phyloP scores from a whole-genome alignment of 1,140 invertebrate species.

The Matsumurasca onukii region DNA sequence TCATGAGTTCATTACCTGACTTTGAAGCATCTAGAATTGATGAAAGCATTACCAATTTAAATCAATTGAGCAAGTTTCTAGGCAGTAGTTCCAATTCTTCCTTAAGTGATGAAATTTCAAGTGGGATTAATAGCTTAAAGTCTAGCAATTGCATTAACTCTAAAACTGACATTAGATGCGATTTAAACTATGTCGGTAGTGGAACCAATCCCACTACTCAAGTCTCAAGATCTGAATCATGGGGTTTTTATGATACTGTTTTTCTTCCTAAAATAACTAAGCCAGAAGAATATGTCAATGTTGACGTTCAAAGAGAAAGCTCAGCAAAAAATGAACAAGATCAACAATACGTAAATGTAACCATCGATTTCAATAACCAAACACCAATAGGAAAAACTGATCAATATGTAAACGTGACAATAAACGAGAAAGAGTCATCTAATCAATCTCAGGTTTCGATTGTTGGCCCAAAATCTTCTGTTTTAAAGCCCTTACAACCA shows the following conservation, averaged over 20 bases:
- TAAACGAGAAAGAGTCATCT: background rate
- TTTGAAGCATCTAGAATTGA: conserved; percentile 43
- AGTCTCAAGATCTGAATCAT: conserved; percentile 54
- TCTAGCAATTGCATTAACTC: too few species aligned
- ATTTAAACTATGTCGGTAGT: too few species aligned
- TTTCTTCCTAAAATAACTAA: conserved; percentile 39
- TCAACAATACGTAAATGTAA: conserved; percentile 42
- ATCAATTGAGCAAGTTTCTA: conserved; percentile 39
- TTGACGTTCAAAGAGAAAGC: conserved; percentile 29
- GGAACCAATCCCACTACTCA: too few species aligned
- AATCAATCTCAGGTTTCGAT: background rate
- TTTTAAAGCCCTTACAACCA: conserved; percentile 14
- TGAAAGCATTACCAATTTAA: conserved; percentile 36
- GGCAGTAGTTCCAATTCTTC: conserved; percentile 52
- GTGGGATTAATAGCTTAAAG: too few species aligned
- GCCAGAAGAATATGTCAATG: conserved; percentile 43
- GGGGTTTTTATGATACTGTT: conserved; percentile 56
- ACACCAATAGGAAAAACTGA: conserved; percentile 20
- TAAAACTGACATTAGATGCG: too few species aligned
- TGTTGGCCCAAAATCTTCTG: background rate
- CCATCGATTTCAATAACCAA: too few species aligned
- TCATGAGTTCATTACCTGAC: conserved; percentile 40
- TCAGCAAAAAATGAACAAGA: conserved; percentile 36
- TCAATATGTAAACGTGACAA: background rate
- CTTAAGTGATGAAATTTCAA: conserved; percentile 41